Percentiles rank a stretch among this genome's conserved stretches.
Evolutionary conservation across 2,797 vertebrate genomes (phyloP).

Genomic region (Simalia tracyae): DNA sequence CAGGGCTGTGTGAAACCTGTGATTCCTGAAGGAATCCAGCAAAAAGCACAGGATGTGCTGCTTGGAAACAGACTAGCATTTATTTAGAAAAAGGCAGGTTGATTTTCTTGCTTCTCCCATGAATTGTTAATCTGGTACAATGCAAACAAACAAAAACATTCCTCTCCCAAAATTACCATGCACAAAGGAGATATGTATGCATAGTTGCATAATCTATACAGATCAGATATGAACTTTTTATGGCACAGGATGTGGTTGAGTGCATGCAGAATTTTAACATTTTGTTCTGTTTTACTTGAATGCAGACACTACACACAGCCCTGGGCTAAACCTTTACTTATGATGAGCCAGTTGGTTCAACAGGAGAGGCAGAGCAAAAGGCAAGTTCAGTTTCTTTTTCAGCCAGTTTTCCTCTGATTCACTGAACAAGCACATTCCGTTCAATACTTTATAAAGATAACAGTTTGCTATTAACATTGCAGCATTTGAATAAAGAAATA

Average conservation of each 20-base stretch:
- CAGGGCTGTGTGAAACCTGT: background rate
- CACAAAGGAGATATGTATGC: background rate
- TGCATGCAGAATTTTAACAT: background rate
- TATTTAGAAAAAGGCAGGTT: background rate
- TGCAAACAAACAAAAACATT: background rate
- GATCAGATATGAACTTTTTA: background rate
- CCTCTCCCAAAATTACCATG: background rate
- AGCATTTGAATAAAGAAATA: conserved; percentile 4
- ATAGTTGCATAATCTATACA: background rate
- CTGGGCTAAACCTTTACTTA: background rate
- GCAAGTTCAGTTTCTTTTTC: background rate
- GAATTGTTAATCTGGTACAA: background rate
- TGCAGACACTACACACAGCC: background rate
- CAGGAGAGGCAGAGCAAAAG: background rate
- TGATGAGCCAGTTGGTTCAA: background rate
- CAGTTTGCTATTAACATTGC: background rate
- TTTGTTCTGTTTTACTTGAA: background rate
- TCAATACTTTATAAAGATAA: background rate
- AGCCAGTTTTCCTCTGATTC: background rate
- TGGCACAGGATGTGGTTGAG: background rate
- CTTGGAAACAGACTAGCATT: background rate
- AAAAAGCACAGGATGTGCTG: background rate
- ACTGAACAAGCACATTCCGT: background rate
- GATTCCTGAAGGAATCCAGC: background rate
- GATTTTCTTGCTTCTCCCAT: background rate